phyloP scores from a whole-genome alignment of 2,797 vertebrate genomes.

The Microctenopoma lineatum region DNA sequence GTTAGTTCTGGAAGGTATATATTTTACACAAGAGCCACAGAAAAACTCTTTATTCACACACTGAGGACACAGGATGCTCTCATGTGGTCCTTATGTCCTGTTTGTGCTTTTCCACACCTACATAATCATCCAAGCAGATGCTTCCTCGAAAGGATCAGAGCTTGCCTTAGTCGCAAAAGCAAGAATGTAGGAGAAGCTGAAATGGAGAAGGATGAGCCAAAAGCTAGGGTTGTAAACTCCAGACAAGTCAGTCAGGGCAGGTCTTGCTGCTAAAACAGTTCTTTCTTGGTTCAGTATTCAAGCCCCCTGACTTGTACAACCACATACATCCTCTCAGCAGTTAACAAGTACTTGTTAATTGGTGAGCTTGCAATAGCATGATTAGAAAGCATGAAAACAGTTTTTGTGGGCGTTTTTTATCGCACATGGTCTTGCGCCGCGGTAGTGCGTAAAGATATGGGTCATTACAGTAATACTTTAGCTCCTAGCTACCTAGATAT shows the following conservation, averaged over 20 bases:
- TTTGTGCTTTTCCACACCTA: slow-evolving; percentile 26
- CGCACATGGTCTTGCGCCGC: slow-evolving; percentile 15
- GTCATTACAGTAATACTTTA: not conserved
- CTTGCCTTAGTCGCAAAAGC: slow-evolving; percentile 33
- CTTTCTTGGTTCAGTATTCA: slow-evolving; percentile 18
- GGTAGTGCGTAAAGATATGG: not conserved
- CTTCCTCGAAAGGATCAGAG: slow-evolving; percentile 65
- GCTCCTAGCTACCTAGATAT: not conserved
- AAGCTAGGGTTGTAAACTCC: not conserved
- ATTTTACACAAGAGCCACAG: no score
- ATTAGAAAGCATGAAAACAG: slow-evolving; percentile 1
- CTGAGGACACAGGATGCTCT: slow-evolving; percentile 15
- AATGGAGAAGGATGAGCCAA: not conserved
- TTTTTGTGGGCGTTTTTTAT: slow-evolving; percentile 2
- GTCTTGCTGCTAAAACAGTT: slow-evolving; percentile 13
- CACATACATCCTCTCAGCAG: not conserved
- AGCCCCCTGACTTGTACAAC: slow-evolving; percentile 24
- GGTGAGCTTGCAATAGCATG: not conserved
- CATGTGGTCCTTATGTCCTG: slow-evolving; percentile 18
- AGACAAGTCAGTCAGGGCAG: not conserved
- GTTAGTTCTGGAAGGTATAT: not conserved
- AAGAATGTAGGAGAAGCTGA: not conserved
- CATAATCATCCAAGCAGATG: slow-evolving; percentile 69
- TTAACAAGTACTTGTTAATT: not conserved
- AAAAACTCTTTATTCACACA: slow-evolving; percentile 2